Base-by-base conservation (phyloP, 2,888 invertebrate genomes). In the Leucozona laternaria region DNA sequence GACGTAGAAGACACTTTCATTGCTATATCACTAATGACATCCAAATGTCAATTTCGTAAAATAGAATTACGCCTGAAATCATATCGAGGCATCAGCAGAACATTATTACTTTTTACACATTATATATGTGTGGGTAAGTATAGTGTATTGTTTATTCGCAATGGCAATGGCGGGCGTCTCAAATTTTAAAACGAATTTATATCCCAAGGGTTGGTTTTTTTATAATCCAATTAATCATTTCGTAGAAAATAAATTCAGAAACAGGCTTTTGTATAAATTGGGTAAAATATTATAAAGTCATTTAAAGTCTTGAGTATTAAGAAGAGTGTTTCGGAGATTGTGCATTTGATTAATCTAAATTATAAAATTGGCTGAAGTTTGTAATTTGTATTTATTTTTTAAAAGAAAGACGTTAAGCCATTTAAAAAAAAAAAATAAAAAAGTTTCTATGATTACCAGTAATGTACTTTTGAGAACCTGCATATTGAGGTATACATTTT, bases 1-100 rank as follows among this genome's bases (percentile, higher is more conserved):
- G 50, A 58, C 17, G 40, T 53, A 75, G n/a, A 25, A 71, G 15
- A 28, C 10, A 45, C 10, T 55, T 55, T 55, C 7, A 48, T 62
- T 62, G 45, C 43, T 60, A 37, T 62, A 43, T 53, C 60, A n/a
- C 40, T 25, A 45, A 55, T 73, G 64, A 20, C 53, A 45, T 45
- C n/a, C 8, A 45, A 53, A 79, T 43, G 53, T 48, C 72, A 60
- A 76, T 76, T 76, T 62, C 17, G 3, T 10, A 17, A 45, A 45
- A 45, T 45, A 8, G 17, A 66, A 58, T 76, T 37, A 57, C 66
- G 34, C 25, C 13, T 55, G 57, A 45, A 57, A 31, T 66, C 55
- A 45, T 57, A 28, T 62, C 28, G 40, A 55, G 20, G 10, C 17
- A n/a, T n/a, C n/a, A 45, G 7, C 4, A 45, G 15, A 57, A 45